Evolutionary conservation across 2,888 invertebrate species (phyloP), one percentile per base, ranked within the genome.

Genomic region (Hemithea aestivaria): DNA sequence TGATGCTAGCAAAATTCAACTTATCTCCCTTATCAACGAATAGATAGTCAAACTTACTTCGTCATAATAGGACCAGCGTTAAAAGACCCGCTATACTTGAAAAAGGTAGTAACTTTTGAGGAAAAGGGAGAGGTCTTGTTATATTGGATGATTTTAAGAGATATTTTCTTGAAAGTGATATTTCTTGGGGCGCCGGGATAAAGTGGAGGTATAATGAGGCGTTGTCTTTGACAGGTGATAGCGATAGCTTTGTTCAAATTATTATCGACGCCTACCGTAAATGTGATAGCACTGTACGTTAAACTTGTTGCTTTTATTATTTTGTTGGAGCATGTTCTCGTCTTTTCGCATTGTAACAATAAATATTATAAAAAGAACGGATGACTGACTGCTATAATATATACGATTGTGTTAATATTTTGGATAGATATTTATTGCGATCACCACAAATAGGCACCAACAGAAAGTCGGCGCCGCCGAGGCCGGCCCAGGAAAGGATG

Each of bases 181-280:
- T 78, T 77, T 69, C 63, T 53, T 41, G 45, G 53, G 53, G 62
- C 62, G 68, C 58, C 52, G 56, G 61, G 62, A 63, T 70, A 68
- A 73, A 61, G 56, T 67, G 64, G 66, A 62, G 30, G 28, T 29
- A 34, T 80, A 76, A 77, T 66, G 62, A 73, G 63, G 57, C 47
- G 53, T 61, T 72, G 73, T 64, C 73, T 79, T 73, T 78, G 82
- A 78, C 78, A 80, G 68, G 56, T 51, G 56, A 76, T 67, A 77
- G 66, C 73, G 56, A 76, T 67, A 77, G 66, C 73, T 72, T 70
- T 75, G 68, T 66, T 62, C 64, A 58, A 46, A 54, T 58, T 68
- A 66, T 66, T 68, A 68, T 64, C 39, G 16, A 32, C 40, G 35
- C 40, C 40, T 40, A 47, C 45, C 11, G 29, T 28, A 46, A 48